A percentile compares a stretch with the other conserved stretches of the same genome.
Conservation (phyloP, 2,797 vertebrate species). For the Tamandua tetradactyla region DNA sequence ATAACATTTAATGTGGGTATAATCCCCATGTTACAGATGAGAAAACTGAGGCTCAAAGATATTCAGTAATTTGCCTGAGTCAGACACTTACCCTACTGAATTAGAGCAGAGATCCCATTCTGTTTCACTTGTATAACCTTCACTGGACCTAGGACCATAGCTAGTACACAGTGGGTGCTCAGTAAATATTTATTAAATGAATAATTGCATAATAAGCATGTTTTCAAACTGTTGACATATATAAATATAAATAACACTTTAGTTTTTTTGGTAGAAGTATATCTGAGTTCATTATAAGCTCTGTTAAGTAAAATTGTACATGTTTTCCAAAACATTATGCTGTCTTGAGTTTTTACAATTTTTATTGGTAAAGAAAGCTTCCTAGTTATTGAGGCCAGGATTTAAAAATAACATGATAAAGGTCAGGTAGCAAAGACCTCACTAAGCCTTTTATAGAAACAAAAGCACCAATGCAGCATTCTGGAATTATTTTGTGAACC, state of each 20-base stretch:
- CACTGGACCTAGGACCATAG: background rate
- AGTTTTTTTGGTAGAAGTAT: conserved; percentile 43
- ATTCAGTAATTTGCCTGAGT: background rate
- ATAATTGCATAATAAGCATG: background rate
- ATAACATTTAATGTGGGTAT: background rate
- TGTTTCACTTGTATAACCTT: background rate
- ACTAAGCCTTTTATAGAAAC: conserved; percentile 42
- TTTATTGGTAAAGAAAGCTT: conserved; percentile 43
- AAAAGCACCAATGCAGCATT: conserved; percentile 20
- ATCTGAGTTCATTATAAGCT: conserved; percentile 44
- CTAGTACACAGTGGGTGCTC: background rate
- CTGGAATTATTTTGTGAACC: background rate
- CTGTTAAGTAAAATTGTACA: conserved; percentile 29
- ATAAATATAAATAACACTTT: background rate
- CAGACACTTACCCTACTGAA: background rate
- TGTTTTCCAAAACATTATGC: conserved; percentile 33
- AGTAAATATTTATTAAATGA: background rate
- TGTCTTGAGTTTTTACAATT: conserved; percentile 29
- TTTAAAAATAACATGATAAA: conserved; percentile 57
- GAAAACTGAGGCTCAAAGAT: background rate
- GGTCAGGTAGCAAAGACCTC: conserved; percentile 9
- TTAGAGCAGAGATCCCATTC: background rate
- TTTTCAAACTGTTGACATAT: conserved; percentile 17
- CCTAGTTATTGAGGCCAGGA: conserved; percentile 6
- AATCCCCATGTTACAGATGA: no score